Evolutionary conservation across 2,888 invertebrate species (phyloP), one percentile per base, ranked within the genome.

Genomic region (Tinea pellionella): DNA sequence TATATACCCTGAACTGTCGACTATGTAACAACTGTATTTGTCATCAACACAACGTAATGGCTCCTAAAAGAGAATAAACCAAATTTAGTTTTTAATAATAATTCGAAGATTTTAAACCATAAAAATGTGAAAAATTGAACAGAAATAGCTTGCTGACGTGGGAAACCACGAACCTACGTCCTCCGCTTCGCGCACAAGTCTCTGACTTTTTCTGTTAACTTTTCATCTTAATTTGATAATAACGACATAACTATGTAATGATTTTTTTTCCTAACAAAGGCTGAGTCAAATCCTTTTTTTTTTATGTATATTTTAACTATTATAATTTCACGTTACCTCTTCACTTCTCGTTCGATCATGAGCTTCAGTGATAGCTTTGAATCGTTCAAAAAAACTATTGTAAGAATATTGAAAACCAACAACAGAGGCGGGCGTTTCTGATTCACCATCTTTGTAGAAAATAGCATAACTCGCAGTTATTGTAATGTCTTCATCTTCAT

Each of bases 1-100:
- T 7, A 96, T 89, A 74, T 96, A 98, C 0, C 96, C 98, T 68
- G 96, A 96, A 74, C 94, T 94, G 74, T 98, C 98, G 47, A 98
- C 89, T n/a, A 98, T 89, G 74, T 94, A 97, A 72, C 97, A 98
- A 64, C 93, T 92, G 65, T 92, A 86, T 53, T 89, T 86, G 29
- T 89, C 89, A n/a, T 88, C 85, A 32, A 74, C 70, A 61, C 89
- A 90, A 64, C 79, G 12, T 67, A 65, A 87, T 70, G 80, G 68
- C 15, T 75, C 78, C 83, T 85, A 67, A 6, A 68, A 71, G 60
- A 53, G 37, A 30, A 53, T 19, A 61, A 13, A 30, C n/a, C n/a
- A n/a, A n/a, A n/a, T n/a, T n/a, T n/a, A n/a, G n/a, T n/a, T n/a
- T n/a, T n/a, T n/a, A n/a, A n/a, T n/a, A n/a, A n/a, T n/a, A n/a